phyloP scores from a whole-genome alignment of 2,113 vertebrate species.

The Callaeas wilsoni region DNA sequence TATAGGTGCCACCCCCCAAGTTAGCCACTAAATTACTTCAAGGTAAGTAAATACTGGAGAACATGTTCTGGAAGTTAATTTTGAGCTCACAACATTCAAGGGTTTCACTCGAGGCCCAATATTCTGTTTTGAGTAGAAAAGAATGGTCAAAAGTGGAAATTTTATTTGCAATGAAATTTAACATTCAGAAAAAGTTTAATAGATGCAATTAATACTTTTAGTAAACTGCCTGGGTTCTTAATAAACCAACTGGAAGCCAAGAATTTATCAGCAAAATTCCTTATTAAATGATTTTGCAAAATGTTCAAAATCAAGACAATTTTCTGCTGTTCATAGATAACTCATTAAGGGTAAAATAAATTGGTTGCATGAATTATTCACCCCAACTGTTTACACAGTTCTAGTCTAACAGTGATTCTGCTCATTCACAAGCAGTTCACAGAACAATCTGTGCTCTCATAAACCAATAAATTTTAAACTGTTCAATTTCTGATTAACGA shows the following conservation, averaged over 20 bases:
- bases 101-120: neutral
- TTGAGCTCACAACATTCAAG: neutral
- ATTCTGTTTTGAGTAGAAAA: neutral
- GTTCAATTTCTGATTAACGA: neutral
- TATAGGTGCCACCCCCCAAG: rapidly evolving
- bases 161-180: neutral
- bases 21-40: neutral
- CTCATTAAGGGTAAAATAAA: neutral
- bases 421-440: neutral
- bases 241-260: neutral
- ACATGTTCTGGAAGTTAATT: neutral
- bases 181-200: neutral
- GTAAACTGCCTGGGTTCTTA: neutral
- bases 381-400: neutral
- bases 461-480: neutral
- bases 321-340: neutral
- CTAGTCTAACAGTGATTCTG: neutral
- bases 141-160: neutral
- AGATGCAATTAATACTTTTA: neutral
- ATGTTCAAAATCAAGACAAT: neutral
- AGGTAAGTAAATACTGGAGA: neutral
- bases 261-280: neutral
- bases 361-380: neutral
- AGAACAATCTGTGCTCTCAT: neutral
- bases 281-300: neutral